These are phyloP conservation scores for Leucophenga montana DNA, from an alignment of 2,888 invertebrate species.

Conservation along the genomic window DNA sequence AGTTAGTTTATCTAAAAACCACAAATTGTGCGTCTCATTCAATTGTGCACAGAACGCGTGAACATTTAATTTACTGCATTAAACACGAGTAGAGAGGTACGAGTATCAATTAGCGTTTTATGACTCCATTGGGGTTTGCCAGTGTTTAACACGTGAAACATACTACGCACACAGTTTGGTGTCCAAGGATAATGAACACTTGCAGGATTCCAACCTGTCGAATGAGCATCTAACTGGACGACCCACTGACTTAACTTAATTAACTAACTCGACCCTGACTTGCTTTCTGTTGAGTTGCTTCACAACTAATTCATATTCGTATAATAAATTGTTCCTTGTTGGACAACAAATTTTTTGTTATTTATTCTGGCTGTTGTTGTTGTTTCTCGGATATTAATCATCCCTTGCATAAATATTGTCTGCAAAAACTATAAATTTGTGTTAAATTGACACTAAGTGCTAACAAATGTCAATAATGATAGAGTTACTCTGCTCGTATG, in stretches of 20 bases:
- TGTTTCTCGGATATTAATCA: conserved; percentile 19
- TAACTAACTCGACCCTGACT: conserved; percentile 8
- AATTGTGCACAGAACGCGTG: not conserved
- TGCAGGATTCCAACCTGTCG: not conserved
- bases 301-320: not conserved
- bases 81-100: not conserved
- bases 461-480: conserved; percentile 48
- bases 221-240: not conserved
- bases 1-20: not conserved
- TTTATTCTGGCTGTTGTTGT: not conserved
- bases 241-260: not conserved
- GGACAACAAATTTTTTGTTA: not conserved
- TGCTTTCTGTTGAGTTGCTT: not conserved
- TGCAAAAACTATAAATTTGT: conserved; percentile 43
- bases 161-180: not conserved
- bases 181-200: not conserved
- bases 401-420: conserved; percentile 3
- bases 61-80: not conserved
- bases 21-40: conserved; percentile 1
- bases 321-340: not conserved
- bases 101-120: conserved; percentile 10
- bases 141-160: not conserved
- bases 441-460: conserved; percentile 58
- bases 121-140: conserved; percentile 7
- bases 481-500: not conserved